Percentiles rank a stretch among this genome's conserved stretches.
phyloP scores from a whole-genome alignment of 2,888 invertebrate genomes.

The Tetragonisca angustula region DNA sequence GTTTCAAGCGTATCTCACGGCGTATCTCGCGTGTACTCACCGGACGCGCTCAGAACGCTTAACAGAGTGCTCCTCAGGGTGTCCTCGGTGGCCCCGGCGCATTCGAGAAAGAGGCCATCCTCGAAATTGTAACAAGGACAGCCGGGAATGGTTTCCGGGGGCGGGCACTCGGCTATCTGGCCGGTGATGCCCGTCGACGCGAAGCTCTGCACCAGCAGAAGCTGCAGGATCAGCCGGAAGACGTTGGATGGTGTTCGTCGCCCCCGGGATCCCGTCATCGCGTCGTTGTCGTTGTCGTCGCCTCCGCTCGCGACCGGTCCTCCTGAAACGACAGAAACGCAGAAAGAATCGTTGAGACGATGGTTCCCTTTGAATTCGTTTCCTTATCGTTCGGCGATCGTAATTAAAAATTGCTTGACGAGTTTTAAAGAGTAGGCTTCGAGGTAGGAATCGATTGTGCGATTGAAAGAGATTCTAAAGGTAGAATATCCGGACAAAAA shows the following conservation, averaged over 20 bases:
- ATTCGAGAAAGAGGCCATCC: slow-evolving; percentile 95
- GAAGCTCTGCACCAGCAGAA: slow-evolving; percentile 67
- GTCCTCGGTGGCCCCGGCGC: slow-evolving; percentile 91
- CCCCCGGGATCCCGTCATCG: slow-evolving; percentile 60
- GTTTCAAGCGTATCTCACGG: too few relatives aligned
- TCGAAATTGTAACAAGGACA: slow-evolving; percentile 97
- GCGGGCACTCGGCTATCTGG: slow-evolving; percentile 80
- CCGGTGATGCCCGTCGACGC: slow-evolving; percentile 60
- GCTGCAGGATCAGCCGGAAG: slow-evolving; percentile 68
- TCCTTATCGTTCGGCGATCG: not conserved
- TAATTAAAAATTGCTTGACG: not conserved
- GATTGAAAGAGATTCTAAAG: not conserved
- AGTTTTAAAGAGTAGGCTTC: not conserved
- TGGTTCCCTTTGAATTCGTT: not conserved
- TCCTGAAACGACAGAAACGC: slow-evolving; percentile 62
- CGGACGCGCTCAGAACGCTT: slow-evolving; percentile 85
- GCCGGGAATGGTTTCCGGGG: slow-evolving; percentile 85
- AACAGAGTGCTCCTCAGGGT: slow-evolving; percentile 90
- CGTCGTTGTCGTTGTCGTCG: not conserved
- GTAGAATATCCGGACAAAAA: not conserved
- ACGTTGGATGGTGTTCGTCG: slow-evolving; percentile 62
- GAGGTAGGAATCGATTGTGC: not conserved
- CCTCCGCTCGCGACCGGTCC: slow-evolving; percentile 24
- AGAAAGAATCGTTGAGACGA: not conserved
- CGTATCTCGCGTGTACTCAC: slow-evolving; percentile 65